Conservation (phyloP, 2,113 vertebrate genomes). For the Eolophus roseicapilla region DNA sequence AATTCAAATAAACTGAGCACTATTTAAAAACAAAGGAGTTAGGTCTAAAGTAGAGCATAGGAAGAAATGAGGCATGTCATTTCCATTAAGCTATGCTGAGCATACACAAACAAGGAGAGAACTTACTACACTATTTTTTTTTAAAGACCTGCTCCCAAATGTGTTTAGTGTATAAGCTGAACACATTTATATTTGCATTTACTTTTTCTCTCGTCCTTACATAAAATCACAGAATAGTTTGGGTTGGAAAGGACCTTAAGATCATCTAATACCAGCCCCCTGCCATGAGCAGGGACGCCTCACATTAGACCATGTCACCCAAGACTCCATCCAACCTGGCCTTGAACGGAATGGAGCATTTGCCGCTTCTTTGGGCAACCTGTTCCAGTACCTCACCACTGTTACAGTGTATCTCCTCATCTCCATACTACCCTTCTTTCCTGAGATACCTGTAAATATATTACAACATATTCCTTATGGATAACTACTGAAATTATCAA, state of each 20-base stretch:
- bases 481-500: background rate
- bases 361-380: background rate
- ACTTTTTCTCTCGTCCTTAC: background rate
- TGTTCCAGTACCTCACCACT: too few species aligned
- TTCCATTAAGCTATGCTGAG: background rate
- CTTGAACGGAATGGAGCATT: background rate
- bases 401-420: background rate
- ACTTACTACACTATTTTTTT: background rate
- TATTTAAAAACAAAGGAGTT: conserved; percentile 1
- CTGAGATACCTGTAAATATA: background rate
- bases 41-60: background rate
- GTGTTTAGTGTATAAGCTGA: background rate
- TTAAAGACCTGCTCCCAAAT: background rate
- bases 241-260: background rate
- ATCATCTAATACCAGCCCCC: background rate
- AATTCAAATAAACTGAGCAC: background rate
- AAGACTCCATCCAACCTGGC: background rate
- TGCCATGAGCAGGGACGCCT: background rate
- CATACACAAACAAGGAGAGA: background rate
- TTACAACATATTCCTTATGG: background rate
- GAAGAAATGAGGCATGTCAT: conserved; percentile 13
- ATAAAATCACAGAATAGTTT: background rate
- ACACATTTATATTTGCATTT: background rate
- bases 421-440: background rate
- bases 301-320: background rate